phyloP scores from a whole-genome alignment of 1,140 invertebrate genomes.

The Cephus cinctus region DNA sequence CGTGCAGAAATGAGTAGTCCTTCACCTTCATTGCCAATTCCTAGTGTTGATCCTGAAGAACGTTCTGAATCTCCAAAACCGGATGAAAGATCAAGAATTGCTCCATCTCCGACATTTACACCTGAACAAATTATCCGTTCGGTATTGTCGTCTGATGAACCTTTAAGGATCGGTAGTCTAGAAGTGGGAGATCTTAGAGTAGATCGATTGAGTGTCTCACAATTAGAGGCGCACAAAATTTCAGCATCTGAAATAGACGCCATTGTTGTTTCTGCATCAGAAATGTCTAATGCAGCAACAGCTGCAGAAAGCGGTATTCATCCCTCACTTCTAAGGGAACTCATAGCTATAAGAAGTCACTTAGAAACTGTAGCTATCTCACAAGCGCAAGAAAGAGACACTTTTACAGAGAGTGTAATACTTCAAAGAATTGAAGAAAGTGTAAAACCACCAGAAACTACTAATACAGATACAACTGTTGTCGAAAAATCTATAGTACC shows the following conservation, averaged over 20 bases:
- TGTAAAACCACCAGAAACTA: too few relatives aligned
- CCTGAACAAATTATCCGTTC: slow-evolving; percentile 25
- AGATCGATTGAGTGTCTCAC: slow-evolving; percentile 71
- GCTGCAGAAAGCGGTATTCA: slow-evolving; percentile 31
- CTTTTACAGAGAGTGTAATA: neutral
- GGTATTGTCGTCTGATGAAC: slow-evolving; percentile 41
- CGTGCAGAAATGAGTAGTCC: too few relatives aligned
- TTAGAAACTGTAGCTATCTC: slow-evolving; percentile 31
- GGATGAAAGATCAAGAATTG: slow-evolving; percentile 11
- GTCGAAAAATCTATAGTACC: too few relatives aligned
- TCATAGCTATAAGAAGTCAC: slow-evolving; percentile 50
- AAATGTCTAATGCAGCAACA: slow-evolving; percentile 47
- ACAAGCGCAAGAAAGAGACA: slow-evolving; percentile 23
- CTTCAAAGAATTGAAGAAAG: neutral
- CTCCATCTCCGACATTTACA: slow-evolving; percentile 1
- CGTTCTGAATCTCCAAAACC: slow-evolving; percentile 1
- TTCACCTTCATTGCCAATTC: too few relatives aligned
- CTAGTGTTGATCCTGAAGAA: slow-evolving; percentile 4
- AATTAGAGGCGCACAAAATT: slow-evolving; percentile 74
- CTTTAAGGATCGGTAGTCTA: slow-evolving; percentile 57
- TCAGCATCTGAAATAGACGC: slow-evolving; percentile 77
- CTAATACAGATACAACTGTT: too few relatives aligned
- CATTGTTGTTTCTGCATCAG: slow-evolving; percentile 65
- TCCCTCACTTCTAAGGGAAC: slow-evolving; percentile 43
- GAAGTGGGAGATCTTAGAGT: slow-evolving; percentile 75